Percentiles rank a stretch among this genome's conserved stretches.
phyloP scores from a whole-genome alignment of 2,113 vertebrate genomes.

The Herpailurus yagouaroundi region DNA sequence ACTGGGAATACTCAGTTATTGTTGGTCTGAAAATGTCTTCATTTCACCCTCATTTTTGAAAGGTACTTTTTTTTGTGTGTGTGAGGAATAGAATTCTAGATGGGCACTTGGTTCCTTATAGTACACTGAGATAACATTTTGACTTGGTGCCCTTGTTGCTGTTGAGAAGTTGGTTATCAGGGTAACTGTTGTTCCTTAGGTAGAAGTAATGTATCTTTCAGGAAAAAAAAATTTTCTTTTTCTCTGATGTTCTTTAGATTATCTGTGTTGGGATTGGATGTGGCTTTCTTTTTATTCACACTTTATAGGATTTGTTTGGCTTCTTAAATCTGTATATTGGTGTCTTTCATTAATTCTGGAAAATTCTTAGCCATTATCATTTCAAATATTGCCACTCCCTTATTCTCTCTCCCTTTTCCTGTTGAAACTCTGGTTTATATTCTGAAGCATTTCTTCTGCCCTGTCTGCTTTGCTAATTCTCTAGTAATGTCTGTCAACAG shows the following conservation, averaged over 20 bases:
- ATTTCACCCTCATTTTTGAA: conserved; percentile 16
- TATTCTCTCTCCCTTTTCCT: not conserved
- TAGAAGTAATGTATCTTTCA: not conserved
- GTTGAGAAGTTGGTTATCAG: not conserved
- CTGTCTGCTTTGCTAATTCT: not conserved
- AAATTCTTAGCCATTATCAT: not conserved
- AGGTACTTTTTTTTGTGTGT: not conserved
- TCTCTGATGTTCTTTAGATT: not conserved
- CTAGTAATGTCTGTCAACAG: not conserved
- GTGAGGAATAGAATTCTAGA: not conserved
- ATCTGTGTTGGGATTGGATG: not conserved
- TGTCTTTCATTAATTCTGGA: conserved; percentile 41
- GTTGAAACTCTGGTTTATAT: not conserved
- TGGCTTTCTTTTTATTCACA: not conserved
- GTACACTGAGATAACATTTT: not conserved
- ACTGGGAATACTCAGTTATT: not conserved
- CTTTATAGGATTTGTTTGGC: not conserved
- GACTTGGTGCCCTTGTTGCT: not conserved
- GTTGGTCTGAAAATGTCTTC: not conserved
- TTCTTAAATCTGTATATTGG: not conserved
- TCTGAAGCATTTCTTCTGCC: not conserved
- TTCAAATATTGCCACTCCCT: not conserved
- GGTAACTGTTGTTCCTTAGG: not conserved
- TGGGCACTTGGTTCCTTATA: not conserved
- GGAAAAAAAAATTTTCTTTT: not conserved